Percentiles rank a stretch among this genome's conserved stretches.
These are phyloP conservation scores for Choreutis nemorana DNA, from an alignment of 2,888 invertebrate species.

Conservation along the genomic window DNA sequence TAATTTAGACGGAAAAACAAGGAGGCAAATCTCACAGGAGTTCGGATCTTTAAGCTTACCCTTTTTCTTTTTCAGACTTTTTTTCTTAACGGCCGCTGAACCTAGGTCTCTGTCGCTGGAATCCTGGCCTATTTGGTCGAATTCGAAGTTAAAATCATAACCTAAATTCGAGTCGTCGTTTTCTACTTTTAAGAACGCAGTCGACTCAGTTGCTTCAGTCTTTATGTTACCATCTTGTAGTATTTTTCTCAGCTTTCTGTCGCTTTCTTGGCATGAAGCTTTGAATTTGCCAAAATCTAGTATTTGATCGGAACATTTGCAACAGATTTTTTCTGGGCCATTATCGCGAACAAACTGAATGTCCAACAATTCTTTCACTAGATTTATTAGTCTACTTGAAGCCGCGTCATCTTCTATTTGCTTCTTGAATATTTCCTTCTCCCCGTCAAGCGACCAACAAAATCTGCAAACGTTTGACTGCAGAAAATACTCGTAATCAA, in stretches of 20 bases:
- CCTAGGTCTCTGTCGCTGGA: conserved; percentile 13
- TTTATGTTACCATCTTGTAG: conserved; percentile 11
- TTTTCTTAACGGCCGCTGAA: conserved; percentile 5
- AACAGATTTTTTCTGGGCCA: conserved; percentile 31
- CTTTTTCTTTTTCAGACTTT: conserved; percentile 7
- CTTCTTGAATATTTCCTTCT: conserved; percentile 16
- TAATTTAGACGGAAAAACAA: no score
- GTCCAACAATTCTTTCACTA: conserved; percentile 33
- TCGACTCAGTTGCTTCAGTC: conserved; percentile 5
- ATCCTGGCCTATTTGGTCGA: conserved; percentile 10
- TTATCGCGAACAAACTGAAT: conserved; percentile 23
- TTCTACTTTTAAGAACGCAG: conserved; percentile 14
- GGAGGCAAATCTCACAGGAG: no score
- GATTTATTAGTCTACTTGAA: conserved; percentile 20
- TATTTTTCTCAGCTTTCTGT: conserved; percentile 27
- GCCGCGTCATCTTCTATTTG: conserved; percentile 10
- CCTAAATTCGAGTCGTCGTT: conserved; percentile 8
- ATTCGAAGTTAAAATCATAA: conserved; percentile 11
- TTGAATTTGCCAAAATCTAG: conserved; percentile 37
- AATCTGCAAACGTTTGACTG: conserved; percentile 39
- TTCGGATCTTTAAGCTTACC: no score
- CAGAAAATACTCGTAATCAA: conserved; percentile 37
- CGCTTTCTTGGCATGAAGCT: conserved; percentile 29
- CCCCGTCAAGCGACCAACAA: conserved; percentile 33
- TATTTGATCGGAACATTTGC: conserved; percentile 27